Evolutionary conservation across 1,140 invertebrate species (phyloP), one percentile per base, ranked within the genome.

Genomic region (Drosophila arawakana): DNA sequence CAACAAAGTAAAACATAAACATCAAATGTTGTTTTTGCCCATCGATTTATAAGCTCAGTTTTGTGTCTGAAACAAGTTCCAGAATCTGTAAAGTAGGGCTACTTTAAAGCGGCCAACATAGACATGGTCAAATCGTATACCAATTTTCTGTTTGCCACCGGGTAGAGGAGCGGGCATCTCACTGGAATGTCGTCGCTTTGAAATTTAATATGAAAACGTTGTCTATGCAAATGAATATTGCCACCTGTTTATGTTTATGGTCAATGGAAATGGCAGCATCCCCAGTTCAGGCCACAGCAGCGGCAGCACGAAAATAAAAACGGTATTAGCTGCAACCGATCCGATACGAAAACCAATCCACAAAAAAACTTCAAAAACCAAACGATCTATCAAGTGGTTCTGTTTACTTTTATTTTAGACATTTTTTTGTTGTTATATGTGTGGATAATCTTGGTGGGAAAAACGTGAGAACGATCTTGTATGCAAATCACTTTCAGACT

Each of bases 221-320:
- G 88, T 90, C 88, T 90, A 90, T 90, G 86, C 88, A 90, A 90
- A 90, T 90, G 88, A 91, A 80, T 72, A 82, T 91, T 90, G 86
- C 86, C 86, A 90, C 86, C 86, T 90, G 86, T 88, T 90, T 90
- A 85, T 85, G 86, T 90, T 86, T 81, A 85, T 78, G 80, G 83
- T 47, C 76, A 66, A 43, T 76, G 73, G 80, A 84, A 85, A 57
- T 67, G 75, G 78, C 66, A 78, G 78, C 65, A 60, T 37, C 68
- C 39, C 37, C 61, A 50, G 54, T 30, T 30, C 2, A 30, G 3
- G 39, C 59, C 58, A 55, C 66, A 73, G 59, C 74, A 59, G n/a
- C n/a, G n/a, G n/a, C n/a, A n/a, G n/a, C n/a, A n/a, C n/a, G n/a
- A n/a, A n/a, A 43, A 58, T 30, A 47, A 72, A 81, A 80, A 83